phyloP scores from a whole-genome alignment of 2,113 vertebrate species.

The Neogobius melanostomus region DNA sequence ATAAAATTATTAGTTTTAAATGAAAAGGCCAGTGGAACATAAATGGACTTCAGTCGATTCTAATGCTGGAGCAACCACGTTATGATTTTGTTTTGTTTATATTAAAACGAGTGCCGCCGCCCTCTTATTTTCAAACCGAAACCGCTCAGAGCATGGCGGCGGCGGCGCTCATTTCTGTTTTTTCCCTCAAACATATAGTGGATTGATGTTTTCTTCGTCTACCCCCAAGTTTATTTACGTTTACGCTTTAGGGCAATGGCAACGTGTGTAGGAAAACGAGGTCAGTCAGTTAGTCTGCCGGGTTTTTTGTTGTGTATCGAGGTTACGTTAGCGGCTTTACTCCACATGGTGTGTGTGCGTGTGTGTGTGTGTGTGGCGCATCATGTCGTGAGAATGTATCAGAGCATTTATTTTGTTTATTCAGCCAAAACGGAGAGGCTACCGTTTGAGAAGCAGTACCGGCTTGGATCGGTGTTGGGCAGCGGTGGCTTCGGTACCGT shows the following conservation, averaged over 20 bases:
- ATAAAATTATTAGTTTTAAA: no score
- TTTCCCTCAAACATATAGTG: no score
- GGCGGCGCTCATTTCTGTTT: no score
- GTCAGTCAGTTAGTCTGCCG: background rate
- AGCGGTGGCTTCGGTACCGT: slow-evolving; percentile 92
- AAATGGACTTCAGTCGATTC: background rate
- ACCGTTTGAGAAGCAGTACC: slow-evolving; percentile 88
- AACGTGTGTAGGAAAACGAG: background rate
- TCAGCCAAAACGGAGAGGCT: slow-evolving; percentile 86
- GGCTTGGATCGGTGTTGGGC: slow-evolving; percentile 87
- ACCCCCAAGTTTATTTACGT: no score
- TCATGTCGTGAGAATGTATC: background rate
- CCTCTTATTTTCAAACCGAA: slow-evolving; percentile 32
- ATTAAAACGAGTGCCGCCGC: background rate
- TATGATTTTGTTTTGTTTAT: background rate
- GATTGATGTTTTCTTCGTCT: background rate
- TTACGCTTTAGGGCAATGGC: background rate
- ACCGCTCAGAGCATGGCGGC: no score
- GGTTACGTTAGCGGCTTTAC: background rate
- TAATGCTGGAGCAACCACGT: background rate
- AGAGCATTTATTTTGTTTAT: background rate
- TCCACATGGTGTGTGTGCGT: background rate
- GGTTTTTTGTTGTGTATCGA: background rate
- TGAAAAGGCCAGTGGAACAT: no score
- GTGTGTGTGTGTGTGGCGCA: no score